Base-by-base conservation (phyloP, 1,140 invertebrate species). In the Panulirus ornatus region DNA sequence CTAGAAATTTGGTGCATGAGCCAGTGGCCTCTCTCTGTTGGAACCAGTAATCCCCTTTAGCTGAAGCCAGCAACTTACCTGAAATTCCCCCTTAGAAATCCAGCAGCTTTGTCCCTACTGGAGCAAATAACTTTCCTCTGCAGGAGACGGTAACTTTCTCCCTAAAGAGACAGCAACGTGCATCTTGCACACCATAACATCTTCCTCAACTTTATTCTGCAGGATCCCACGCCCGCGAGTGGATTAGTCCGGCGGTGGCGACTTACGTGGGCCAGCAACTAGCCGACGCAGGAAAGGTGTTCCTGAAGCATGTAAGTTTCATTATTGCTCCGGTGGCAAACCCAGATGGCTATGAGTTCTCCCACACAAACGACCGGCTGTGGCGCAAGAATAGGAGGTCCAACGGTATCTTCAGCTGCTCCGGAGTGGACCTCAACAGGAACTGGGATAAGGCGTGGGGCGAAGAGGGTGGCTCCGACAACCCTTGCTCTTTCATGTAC, bases 231-330 rank as follows among this genome's bases (percentile, higher is more conserved):
- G 97, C 97, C 0, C 94, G 98, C 51, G 98, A 99, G 94, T 99
- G 98, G 98, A 98, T 98, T 88, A 96, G 97, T 75, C 96, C 97
- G 1, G 97, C 97, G 0, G 96, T 97, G 0, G 96, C 97, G 8
- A 96, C 97, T 16, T 98, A 96, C 93, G 96, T 98, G 34, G 95
- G 97, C 40, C 96, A 96, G 92, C 96, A 97, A 93, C 94, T 98
- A 70, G 95, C 97, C 1, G 92, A 94, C 0, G 95, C 95, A 3
- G 95, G 97, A 92, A 94, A 95, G 9, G 94, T 95, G 88, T 94
- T 97, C 36, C 94, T 98, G 83, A 95, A 96, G 51, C 95, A 96
- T 84, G 96, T 96, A 84, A 97, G 98, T 92, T 94, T 94, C 92
- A 93, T 94, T 88, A 93, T 92, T 16, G 76, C 79, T 16, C 93